A percentile compares a stretch with the other conserved stretches of the same genome.
These are phyloP conservation scores for Myzus persicae DNA, from an alignment of 1,140 invertebrate genomes.

Conservation along the genomic window DNA sequence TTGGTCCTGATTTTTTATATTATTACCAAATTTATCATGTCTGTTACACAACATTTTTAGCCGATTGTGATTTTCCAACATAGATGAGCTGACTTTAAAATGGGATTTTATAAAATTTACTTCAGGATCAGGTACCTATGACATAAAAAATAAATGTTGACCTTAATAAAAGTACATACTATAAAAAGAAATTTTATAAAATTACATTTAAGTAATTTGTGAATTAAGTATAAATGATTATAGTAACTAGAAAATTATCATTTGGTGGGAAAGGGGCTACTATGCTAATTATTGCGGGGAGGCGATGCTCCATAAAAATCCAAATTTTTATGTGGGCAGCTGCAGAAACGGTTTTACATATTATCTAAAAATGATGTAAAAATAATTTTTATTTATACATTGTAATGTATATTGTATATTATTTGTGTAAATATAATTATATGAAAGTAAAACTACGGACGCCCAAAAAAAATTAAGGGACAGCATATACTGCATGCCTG, in stretches of 20 bases:
- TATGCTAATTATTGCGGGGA: too few relatives aligned
- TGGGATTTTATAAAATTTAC: not conserved
- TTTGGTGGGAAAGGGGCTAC: too few relatives aligned
- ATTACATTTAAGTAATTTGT: not conserved
- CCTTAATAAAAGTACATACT: not conserved
- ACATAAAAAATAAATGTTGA: not conserved
- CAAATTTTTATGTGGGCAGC: too few relatives aligned
- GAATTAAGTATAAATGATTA: not conserved
- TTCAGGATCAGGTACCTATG: constrained; percentile 33
- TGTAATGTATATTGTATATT: too few relatives aligned
- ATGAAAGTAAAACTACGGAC: too few relatives aligned
- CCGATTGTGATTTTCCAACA: constrained; percentile 25
- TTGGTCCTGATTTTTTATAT: not conserved
- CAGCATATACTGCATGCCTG: too few relatives aligned
- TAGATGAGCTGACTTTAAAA: not conserved
- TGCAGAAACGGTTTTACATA: too few relatives aligned
- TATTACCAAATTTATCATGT: constrained; percentile 12
- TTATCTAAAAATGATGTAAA: too few relatives aligned
- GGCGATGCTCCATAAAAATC: too few relatives aligned
- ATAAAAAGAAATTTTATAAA: not conserved
- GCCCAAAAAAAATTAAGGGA: too few relatives aligned
- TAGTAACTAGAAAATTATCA: not conserved
- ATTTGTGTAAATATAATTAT: too few relatives aligned
- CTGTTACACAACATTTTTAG: not conserved
- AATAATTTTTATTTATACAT: too few relatives aligned